These are phyloP conservation scores for Drosophila neotestacea DNA, from an alignment of 2,888 invertebrate species.

Conservation along the genomic window DNA sequence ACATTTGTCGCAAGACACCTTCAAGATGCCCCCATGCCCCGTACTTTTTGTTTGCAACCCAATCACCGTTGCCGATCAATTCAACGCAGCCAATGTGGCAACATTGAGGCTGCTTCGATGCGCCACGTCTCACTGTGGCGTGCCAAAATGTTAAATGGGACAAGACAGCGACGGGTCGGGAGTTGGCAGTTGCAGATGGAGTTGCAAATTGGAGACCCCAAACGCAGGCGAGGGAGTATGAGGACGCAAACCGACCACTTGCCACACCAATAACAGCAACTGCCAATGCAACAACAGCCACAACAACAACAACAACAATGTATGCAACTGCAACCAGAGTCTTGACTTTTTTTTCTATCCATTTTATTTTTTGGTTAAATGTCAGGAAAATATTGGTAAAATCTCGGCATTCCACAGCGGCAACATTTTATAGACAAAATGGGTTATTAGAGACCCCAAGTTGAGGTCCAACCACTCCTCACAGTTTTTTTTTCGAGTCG, in stretches of 20 bases:
- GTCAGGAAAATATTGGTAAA: slow-evolving; percentile 56
- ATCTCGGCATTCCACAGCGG: slow-evolving; percentile 56
- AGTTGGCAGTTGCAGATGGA: slow-evolving; percentile 4
- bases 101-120: slow-evolving; percentile 59
- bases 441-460: slow-evolving; percentile 48
- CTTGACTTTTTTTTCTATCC: not conserved
- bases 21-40: slow-evolving; percentile 2
- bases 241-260: slow-evolving; percentile 48
- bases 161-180: slow-evolving; percentile 48
- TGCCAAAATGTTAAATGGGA: slow-evolving; percentile 75
- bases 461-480: slow-evolving; percentile 26
- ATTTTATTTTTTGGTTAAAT: slow-evolving; percentile 43
- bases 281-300: slow-evolving; percentile 1
- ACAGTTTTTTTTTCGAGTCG: not conserved
- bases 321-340: slow-evolving; percentile 21
- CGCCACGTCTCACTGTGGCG: slow-evolving; percentile 40
- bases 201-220: slow-evolving; percentile 10
- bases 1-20: slow-evolving; percentile 65
- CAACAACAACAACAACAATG: slow-evolving; percentile 4
- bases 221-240: slow-evolving; percentile 17
- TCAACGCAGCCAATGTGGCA: slow-evolving; percentile 57
- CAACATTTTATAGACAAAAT: slow-evolving; percentile 63
- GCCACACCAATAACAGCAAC: slow-evolving; percentile 56
- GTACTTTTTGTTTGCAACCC: not conserved
- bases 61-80: slow-evolving; percentile 54